Conservation (phyloP, 2,888 invertebrate species). For the Diploptera punctata region DNA sequence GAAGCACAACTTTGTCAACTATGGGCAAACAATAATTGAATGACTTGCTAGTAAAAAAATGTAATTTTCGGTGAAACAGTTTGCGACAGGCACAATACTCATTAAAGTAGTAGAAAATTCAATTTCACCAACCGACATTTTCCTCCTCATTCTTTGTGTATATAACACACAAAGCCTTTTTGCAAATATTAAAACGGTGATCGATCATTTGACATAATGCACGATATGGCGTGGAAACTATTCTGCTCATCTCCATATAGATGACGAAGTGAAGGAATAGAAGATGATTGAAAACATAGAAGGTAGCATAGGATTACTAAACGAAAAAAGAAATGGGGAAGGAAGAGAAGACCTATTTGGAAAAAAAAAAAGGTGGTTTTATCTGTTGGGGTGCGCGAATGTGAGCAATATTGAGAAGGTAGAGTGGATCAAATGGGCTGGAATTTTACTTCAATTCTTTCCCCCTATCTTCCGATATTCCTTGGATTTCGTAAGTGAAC, state of each 20-base stretch:
- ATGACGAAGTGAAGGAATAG: constrained; percentile 1
- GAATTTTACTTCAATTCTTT: too few relatives aligned
- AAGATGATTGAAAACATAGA: constrained; percentile 18
- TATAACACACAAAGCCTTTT: constrained; percentile 10
- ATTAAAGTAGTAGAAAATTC: constrained; percentile 3
- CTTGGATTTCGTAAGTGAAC: too few relatives aligned
- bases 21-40: too few relatives aligned
- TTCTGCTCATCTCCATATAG: background rate
- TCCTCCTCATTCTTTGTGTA: background rate
- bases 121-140: background rate
- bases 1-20: too few relatives aligned
- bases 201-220: constrained; percentile 9
- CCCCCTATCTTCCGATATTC: too few relatives aligned
- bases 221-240: background rate
- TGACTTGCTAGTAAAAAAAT: too few relatives aligned
- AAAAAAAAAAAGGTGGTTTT: too few relatives aligned
- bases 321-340: background rate
- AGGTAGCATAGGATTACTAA: constrained; percentile 14
- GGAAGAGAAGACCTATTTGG: background rate
- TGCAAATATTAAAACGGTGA: constrained; percentile 19
- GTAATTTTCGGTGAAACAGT: too few relatives aligned
- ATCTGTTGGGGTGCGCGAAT: background rate
- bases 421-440: background rate
- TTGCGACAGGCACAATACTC: too few relatives aligned
- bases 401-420: constrained; percentile 6